Evolutionary conservation across 2,113 vertebrate species (phyloP), one percentile per base, ranked within the genome.

Genomic region (Hyaena hyaena): DNA sequence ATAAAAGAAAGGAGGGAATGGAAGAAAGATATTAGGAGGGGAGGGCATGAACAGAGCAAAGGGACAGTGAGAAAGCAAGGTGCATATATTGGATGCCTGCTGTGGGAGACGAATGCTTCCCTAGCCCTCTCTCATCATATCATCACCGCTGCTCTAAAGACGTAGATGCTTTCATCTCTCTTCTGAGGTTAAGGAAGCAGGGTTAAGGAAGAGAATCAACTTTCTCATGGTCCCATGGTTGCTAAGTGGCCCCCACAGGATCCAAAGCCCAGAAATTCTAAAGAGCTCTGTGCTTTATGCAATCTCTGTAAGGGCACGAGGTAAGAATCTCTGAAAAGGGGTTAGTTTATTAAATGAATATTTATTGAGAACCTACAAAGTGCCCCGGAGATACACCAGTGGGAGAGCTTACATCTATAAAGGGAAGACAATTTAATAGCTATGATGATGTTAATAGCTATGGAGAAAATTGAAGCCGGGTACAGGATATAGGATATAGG

Each of bases 81-180:
- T 4, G 7, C 14, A 0, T 2, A 0, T 17, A 6, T 6, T n/a
- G n/a, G 35, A 43, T n/a, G 48, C 19, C 23, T 45, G 33, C 12
- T 66, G 4, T 31, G 17, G 55, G 10, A 69, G 43, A 80, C 10
- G 65, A 2, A 10, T 1, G 9, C 14, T 71, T 74, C 69, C 28
- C 24, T n/a, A 12, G 50, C 82, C 4, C 65, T 28, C 14, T 31
- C 35, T 17, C 11, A 11, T 53, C 28, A n/a, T 11, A 77, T 21
- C 31, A 5, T 89, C 24, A 66, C 9, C 21, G n/a, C 6, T 7
- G 21, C 19, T 90, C 31, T 58, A 80, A 35, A 88, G 8, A 45
- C 2, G 24, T 5, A 31, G n/a, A 23, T 61, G 17, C 61, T 88
- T 24, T 55, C 48, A 26, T 71, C 21, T 82, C 48, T 65, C 8